Percentiles rank a stretch among this genome's conserved stretches.
phyloP scores from a whole-genome alignment of 2,888 invertebrate species.

The Seira sanloemensis region DNA sequence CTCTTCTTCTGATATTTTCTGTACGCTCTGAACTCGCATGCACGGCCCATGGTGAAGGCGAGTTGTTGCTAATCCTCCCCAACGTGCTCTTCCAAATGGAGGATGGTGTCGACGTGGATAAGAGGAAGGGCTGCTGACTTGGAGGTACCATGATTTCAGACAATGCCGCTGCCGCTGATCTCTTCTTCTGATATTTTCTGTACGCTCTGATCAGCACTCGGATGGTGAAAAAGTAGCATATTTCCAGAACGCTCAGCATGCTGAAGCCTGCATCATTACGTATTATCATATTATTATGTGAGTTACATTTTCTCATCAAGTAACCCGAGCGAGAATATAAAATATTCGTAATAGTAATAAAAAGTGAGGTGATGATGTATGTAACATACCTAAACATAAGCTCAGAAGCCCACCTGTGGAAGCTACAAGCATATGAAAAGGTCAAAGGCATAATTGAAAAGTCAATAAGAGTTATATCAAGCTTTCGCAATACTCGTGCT shows the following conservation, averaged over 20 bases:
- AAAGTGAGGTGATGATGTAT: too few relatives aligned
- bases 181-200: constrained; percentile 1
- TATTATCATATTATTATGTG: background rate
- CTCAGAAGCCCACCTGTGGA: constrained; percentile 64
- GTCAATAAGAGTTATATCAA: constrained; percentile 5
- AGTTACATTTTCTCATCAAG: background rate
- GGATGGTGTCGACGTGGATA: background rate
- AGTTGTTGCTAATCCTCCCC: background rate
- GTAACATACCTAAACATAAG: constrained; percentile 51
- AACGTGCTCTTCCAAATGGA: background rate
- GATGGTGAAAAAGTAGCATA: constrained; percentile 65
- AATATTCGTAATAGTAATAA: too few relatives aligned
- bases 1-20: background rate
- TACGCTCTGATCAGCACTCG: constrained; percentile 38
- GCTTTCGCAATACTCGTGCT: constrained; percentile 6
- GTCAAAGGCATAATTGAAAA: background rate
- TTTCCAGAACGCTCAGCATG: constrained; percentile 63
- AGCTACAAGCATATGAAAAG: constrained; percentile 31
- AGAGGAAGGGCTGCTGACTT: background rate
- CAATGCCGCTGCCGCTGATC: background rate
- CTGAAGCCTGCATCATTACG: constrained; percentile 44
- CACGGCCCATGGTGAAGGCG: background rate
- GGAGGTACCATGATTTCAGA: background rate
- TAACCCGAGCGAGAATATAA: too few relatives aligned
- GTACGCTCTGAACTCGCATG: background rate